Conservation (phyloP, 2,888 invertebrate species). For the Dryobota labecula region DNA sequence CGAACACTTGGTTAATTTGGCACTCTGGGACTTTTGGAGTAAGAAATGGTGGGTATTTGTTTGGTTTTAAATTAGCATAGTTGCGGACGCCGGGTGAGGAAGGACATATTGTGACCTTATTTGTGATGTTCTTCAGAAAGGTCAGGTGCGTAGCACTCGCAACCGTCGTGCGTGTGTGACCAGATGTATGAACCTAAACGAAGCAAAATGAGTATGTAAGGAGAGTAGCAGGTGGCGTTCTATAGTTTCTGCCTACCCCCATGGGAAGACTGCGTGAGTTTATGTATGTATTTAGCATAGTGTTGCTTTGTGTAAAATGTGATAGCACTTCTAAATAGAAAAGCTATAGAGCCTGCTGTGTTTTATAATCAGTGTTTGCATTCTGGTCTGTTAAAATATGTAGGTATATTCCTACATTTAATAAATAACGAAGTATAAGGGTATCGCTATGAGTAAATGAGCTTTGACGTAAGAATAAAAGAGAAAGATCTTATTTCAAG, state of each 20-base stretch:
- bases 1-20: conserved; percentile 53
- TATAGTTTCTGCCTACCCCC: background rate
- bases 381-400: background rate
- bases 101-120: background rate
- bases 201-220: background rate
- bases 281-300: background rate
- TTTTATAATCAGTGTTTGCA: background rate
- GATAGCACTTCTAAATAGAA: background rate
- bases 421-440: background rate
- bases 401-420: background rate
- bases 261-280: background rate
- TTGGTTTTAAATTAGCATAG: background rate
- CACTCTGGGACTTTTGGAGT: conserved; percentile 15
- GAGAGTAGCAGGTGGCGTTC: background rate
- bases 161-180: background rate
- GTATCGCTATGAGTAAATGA: background rate
- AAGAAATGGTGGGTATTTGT: conserved; percentile 12
- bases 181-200: background rate
- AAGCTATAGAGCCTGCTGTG: background rate
- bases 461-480: background rate
- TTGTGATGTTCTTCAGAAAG: background rate
- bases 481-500: background rate
- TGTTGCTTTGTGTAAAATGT: background rate
- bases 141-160: background rate
- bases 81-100: background rate